Conservation (phyloP, 2,113 vertebrate genomes). For the Megaptera novaeangliae region DNA sequence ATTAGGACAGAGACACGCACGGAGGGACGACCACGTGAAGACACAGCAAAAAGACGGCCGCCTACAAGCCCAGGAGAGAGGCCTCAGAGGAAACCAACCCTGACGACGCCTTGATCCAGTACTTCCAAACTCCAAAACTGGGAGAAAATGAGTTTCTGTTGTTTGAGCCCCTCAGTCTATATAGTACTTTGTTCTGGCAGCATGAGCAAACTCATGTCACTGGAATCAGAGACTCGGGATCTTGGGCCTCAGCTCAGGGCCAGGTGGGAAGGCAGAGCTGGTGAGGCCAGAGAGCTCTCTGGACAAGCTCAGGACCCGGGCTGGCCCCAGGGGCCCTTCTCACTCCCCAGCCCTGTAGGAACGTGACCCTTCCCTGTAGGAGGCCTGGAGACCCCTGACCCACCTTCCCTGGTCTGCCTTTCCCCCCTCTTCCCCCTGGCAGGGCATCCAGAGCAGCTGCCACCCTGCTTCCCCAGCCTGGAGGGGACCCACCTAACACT, state of each 20-base stretch:
- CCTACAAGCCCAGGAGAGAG: neutral
- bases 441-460: neutral
- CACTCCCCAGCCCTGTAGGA: neutral
- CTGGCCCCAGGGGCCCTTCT: neutral
- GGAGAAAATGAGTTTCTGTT: neutral
- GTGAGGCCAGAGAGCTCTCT: neutral
- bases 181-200: neutral
- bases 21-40: rapidly evolving
- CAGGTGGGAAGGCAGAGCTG: neutral
- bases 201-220: neutral
- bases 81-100: neutral
- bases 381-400: neutral
- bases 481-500: neutral
- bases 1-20: too few relatives aligned
- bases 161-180: too few relatives aligned
- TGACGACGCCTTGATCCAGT: rapidly evolving
- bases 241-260: neutral
- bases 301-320: neutral
- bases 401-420: neutral
- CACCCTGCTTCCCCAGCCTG: too few relatives aligned
- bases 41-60: rapidly evolving
- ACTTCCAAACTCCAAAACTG: neutral
- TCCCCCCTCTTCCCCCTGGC: neutral
- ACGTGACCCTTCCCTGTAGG: neutral
- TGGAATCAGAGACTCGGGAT: neutral